Evolutionary conservation across 2,888 invertebrate genomes (phyloP), one percentile per base, ranked within the genome.

Genomic region (Brenthis daphne): DNA sequence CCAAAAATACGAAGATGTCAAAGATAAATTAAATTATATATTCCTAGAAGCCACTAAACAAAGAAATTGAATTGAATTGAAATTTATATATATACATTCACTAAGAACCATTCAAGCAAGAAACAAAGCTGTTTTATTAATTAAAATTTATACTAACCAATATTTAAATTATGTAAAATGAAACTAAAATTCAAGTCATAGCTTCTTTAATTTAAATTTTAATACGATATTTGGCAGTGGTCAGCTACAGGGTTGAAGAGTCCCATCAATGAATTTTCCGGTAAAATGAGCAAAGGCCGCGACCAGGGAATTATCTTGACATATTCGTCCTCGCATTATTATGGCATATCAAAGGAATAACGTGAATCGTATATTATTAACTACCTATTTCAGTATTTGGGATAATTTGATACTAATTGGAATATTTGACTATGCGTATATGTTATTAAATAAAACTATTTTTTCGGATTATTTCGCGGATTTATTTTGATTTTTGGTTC

Each of bases 261-360:
- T 66, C 12, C n/a, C 16, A 69, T 61, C 60, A 69, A 66, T 66
- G 66, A 37, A 66, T 66, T 69, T 63, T 66, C 50, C 56, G 60
- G 57, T 43, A 6, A 51, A 54, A 60, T 61, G 60, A 57, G 20
- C 56, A 69, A 65, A 51, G 64, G 57, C 48, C 57, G 51, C 65
- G 29, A 4, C 57, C 47, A 13, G 68, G 68, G 57, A 65, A 68
- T 68, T 66, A 56, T 61, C 57, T 29, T 60, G 66, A 63, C 57
- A 66, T 60, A 53, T 61, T 57, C 61, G 53, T 20, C 8, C 37
- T 53, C 57, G 29, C 53, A 64, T 68, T 61, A 61, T 67, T 55
- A 56, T 56, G 20, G 13, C 67, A 43, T 54, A 64, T 67, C 67
- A 67, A 63, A 67, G 67, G 48, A 20, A 63, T 56, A 56, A 63